Percentiles rank a stretch among this genome's conserved stretches.
Conservation (phyloP, 2,888 invertebrate species). For the Mayetiola destructor region DNA sequence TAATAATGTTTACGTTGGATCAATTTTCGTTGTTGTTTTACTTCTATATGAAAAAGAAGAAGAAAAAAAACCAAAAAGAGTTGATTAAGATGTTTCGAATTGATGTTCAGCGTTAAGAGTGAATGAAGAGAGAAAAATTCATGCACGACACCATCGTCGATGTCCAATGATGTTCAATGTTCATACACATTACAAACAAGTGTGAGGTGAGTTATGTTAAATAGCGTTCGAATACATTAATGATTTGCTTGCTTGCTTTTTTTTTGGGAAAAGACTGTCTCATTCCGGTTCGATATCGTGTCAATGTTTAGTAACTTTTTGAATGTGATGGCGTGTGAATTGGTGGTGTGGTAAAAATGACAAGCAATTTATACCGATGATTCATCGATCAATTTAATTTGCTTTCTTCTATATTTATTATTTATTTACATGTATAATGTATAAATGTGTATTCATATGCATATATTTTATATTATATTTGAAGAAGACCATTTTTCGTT, state of each 20-base stretch:
- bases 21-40: slow-evolving; percentile 4
- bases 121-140: not conserved
- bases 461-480: too few species aligned
- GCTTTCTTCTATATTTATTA: too few species aligned
- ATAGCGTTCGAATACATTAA: not conserved
- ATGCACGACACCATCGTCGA: not conserved
- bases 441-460: too few species aligned
- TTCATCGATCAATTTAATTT: not conserved
- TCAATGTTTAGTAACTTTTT: too few species aligned
- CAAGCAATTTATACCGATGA: not conserved
- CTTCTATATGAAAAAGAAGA: not conserved
- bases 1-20: slow-evolving; percentile 14
- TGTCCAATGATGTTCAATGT: not conserved
- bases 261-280: too few species aligned
- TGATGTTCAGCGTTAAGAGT: not conserved
- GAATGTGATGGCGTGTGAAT: too few species aligned
- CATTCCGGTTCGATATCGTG: too few species aligned
- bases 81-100: not conserved
- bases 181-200: not conserved
- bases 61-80: too few species aligned
- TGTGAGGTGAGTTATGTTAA: not conserved
- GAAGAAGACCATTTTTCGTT: too few species aligned
- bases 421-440: too few species aligned
- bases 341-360: not conserved
- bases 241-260: too few species aligned